Base-by-base conservation (phyloP, 2,888 invertebrate genomes). In the Nemotelus nigrinus region DNA sequence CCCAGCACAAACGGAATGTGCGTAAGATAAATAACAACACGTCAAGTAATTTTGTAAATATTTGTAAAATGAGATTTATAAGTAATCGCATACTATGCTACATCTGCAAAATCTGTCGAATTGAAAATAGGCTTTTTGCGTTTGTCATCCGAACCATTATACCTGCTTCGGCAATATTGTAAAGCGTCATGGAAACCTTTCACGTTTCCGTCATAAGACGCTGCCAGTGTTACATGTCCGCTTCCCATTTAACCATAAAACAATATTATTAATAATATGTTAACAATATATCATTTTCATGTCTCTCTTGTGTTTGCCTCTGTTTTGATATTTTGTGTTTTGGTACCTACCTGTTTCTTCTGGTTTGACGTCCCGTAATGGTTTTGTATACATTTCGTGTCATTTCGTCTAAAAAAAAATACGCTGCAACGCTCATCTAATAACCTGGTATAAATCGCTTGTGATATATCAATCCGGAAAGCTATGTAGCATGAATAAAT, bases 1-100 rank as follows among this genome's bases (percentile, higher is more conserved):
- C 78, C 67, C 79, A 78, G 75, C 77, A 79, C 80, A 78, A 79
- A 81, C 65, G 80, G 78, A 81, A 82, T 81, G 82, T 82, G 80
- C 82, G 82, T 82, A 80, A 80, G 64, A 65, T 64, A 43, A 53
- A 57, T 50, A 64, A 65, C 74, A 74, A 47, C 60, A 60, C 48
- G 50, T 41, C 74, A 74, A 74, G 74, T 74, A 74, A 74, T 74
- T 70, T 63, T 74, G 74, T 74, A 74, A 74, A 74, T 74, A 74
- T 44, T 74, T 74, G 74, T 74, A 64, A 60, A 60, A 60, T 25
- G 4, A 60, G 41, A 39, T 57, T 6, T 60, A 60, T 43, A 60
- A 25, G 25, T 25, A 57, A 60, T 7, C 25, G 41, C 58, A 60
- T 60, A 43, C 41, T 60, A 8, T 60, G 4, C 41, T 41, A 39